Conservation (phyloP, 2,888 invertebrate species). For the Bombylius major region DNA sequence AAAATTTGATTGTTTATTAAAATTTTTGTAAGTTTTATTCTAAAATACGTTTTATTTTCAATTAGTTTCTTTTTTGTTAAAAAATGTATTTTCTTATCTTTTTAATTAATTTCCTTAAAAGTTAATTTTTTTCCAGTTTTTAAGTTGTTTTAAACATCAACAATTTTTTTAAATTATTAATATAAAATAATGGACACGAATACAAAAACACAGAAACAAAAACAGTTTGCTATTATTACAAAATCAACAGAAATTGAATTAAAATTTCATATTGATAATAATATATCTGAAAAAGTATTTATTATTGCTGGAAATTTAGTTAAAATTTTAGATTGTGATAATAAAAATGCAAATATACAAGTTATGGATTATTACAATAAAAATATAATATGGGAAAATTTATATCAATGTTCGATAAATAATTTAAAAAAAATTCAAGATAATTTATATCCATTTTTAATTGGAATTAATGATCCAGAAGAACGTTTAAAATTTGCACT, state of each 20-base stretch:
- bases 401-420: constrained; percentile 23
- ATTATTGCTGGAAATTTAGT: not conserved
- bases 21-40: no score
- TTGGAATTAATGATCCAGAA: constrained; percentile 39
- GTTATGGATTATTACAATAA: constrained; percentile 22
- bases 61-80: no score
- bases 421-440: constrained; percentile 21
- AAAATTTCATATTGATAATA: not conserved
- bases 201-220: no score
- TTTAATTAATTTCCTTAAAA: no score
- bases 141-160: no score
- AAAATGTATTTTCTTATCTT: no score
- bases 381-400: constrained; percentile 21
- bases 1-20: no score
- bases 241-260: constrained; percentile 1
- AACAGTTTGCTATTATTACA: constrained; percentile 1
- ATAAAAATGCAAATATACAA: constrained; percentile 19
- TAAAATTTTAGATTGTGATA: not conserved
- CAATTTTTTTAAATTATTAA: no score
- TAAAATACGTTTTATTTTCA: no score
- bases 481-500: constrained; percentile 40
- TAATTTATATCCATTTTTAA: constrained; percentile 40
- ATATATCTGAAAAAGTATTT: constrained; percentile 1
- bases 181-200: no score
- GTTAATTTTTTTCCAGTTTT: no score